Evolutionary conservation across 2,888 invertebrate genomes (phyloP), one percentile per base, ranked within the genome.

Genomic region (Drosophila kanekoi): DNA sequence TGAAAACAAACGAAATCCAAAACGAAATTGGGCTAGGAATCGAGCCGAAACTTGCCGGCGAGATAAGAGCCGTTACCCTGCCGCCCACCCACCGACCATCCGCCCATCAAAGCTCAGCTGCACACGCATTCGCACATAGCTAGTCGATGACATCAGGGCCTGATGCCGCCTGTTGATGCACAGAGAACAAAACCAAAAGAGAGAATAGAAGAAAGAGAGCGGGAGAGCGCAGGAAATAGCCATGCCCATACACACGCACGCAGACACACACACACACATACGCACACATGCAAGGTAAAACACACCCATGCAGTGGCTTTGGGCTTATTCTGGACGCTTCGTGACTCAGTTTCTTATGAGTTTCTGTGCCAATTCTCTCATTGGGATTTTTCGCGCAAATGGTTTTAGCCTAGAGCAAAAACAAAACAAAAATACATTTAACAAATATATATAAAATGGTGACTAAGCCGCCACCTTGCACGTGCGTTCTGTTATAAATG

Each of bases 61-160:
- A 48, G 77, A 74, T 74, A 74, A 74, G 58, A 58, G 18, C 44
- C 38, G 20, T 45, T 63, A n/a, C 28, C 37, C 16, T 16, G 10
- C 14, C 14, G 1, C 13, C 35, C 10, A 16, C 28, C 16, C 45
- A 20, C 35, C 33, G 5, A 5, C 14, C 35, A 35, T 13, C 13
- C 35, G 8, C 28, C 37, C 9, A 5, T 3, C 9, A 6, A 45
- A 37, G 38, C 38, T 49, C 13, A 66, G 59, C 62, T 67, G 67
- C 72, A 77, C 59, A 72, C 77, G 77, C 87, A 79, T 72, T 65
- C 57, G 68, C 54, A 63, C 82, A 87, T 81, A 78, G 54, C 54
- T 81, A 43, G 79, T 61, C 79, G 85, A 87, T 81, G 81, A 81
- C 81, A 81, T 81, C 81, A 81, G 81, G 40, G 45, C 35, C n/a